phyloP scores from a whole-genome alignment of 2,888 invertebrate genomes.

The Gisinianus flammeolus region DNA sequence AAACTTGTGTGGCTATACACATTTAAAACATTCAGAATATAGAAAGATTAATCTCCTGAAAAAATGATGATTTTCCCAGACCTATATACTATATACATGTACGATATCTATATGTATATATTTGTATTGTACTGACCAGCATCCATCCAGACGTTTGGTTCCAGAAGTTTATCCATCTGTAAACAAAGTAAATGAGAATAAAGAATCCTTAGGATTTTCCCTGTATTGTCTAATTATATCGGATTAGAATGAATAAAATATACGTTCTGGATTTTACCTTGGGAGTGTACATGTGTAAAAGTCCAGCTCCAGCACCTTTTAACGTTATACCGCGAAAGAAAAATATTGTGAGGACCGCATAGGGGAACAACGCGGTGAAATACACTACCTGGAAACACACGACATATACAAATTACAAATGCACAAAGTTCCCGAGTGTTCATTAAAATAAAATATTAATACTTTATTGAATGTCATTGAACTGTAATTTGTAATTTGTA shows the following conservation, averaged over 20 bases:
- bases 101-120: too few relatives aligned
- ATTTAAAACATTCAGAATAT: too few relatives aligned
- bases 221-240: background rate
- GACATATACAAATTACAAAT: background rate
- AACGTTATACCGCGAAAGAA: slow-evolving; percentile 88
- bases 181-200: slow-evolving; percentile 54
- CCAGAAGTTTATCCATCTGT: slow-evolving; percentile 80
- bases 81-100: too few relatives aligned
- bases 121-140: too few relatives aligned
- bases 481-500: background rate
- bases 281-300: slow-evolving; percentile 89
- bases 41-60: too few relatives aligned
- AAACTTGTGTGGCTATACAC: slow-evolving; percentile 95
- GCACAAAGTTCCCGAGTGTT: background rate
- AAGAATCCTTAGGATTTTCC: background rate
- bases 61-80: too few relatives aligned
- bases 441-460: background rate
- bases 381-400: slow-evolving; percentile 78
- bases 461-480: background rate
- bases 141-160: slow-evolving; percentile 92
- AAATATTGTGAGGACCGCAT: slow-evolving; percentile 91
- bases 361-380: slow-evolving; percentile 94
- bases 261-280: slow-evolving; percentile 68
- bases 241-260: background rate
- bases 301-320: slow-evolving; percentile 83